A percentile compares a stretch with the other conserved stretches of the same genome.
These are phyloP conservation scores for Lithosia quadra DNA, from an alignment of 2,888 invertebrate species.

Conservation along the genomic window DNA sequence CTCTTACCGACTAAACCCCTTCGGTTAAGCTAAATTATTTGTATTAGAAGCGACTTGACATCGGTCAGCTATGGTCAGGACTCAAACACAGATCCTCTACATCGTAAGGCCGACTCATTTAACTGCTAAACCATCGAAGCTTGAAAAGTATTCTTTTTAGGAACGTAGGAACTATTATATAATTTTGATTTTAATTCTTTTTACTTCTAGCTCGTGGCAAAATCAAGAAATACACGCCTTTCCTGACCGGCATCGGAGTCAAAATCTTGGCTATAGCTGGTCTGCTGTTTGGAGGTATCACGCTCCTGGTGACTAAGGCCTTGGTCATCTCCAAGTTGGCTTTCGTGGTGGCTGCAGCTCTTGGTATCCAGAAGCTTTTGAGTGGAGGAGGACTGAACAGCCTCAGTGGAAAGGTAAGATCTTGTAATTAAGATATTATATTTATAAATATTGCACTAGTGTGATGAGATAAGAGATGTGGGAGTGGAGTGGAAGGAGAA, in stretches of 20 bases:
- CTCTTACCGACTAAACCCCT: too few relatives aligned
- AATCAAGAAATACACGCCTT: slow-evolving; percentile 91
- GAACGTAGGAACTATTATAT: too few relatives aligned
- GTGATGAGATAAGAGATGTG: too few relatives aligned
- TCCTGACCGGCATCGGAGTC: slow-evolving; percentile 90
- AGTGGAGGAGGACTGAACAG: slow-evolving; percentile 83
- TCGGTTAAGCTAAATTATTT: too few relatives aligned
- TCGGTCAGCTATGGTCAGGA: too few relatives aligned
- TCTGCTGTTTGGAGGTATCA: slow-evolving; percentile 90
- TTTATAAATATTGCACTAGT: too few relatives aligned
- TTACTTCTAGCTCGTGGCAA: slow-evolving; percentile 89
- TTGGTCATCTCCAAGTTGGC: slow-evolving; percentile 93
- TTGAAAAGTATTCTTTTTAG: too few relatives aligned
- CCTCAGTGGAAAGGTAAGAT: slow-evolving; percentile 77
- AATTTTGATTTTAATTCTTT: neutral
- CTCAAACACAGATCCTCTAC: too few relatives aligned
- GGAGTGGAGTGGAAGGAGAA: too few relatives aligned
- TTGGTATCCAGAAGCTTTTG: slow-evolving; percentile 90
- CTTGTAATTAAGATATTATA: neutral
- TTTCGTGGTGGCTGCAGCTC: slow-evolving; percentile 90
- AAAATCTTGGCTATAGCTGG: slow-evolving; percentile 91
- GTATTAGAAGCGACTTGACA: too few relatives aligned
- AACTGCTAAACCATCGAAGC: too few relatives aligned
- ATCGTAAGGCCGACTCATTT: too few relatives aligned
- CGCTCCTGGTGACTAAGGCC: slow-evolving; percentile 92